Base-by-base conservation (phyloP, 1,140 invertebrate genomes). In the Dendrolimus kikuchii region DNA sequence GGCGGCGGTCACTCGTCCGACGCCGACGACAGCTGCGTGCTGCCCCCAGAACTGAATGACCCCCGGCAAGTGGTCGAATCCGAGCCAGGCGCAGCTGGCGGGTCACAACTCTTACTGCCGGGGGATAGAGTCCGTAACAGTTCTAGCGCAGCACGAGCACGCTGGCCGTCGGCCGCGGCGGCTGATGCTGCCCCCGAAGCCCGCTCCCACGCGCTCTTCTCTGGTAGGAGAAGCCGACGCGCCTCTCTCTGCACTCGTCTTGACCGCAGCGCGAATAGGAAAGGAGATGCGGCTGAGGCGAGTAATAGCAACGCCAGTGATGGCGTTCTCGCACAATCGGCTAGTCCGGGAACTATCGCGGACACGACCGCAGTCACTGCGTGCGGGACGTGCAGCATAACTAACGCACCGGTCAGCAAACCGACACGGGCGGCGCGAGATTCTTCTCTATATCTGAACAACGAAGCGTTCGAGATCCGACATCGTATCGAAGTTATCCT, bases 371-470 rank as follows among this genome's bases (percentile, higher is more conserved):
- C 53, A 91, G 86, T 38, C 38, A 89, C 47, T 92, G 89, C 53
- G 10, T 93, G 90, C 36, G 95, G 88, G n/a, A 93, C 91, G 88
- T 95, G 93, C 4, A 95, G 90, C 57, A 89, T 86, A 62, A 90
- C 89, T 59, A 94, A 70, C 38, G 93, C 91, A 65, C 93, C 94
- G 49, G 82, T 86, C 50, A 86, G 62, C 37, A 86, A 62, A 49
- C 82, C 82, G 46, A 95, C 93, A 51, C 93, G 90, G 4, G 94
- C 94, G 0, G 94, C 94, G 56, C 94, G 89, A 39, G 93, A 92
- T 77, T 95, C 94, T 78, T 95, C 94, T 23, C 94, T 88, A 73
- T 95, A 95, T 53, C 92, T 89, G 77, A 95, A 95, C 53, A 95
- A 83, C n/a, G 92, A 94, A 7, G 93, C 94, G 71, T 95, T 95